Conservation (phyloP, 2,797 vertebrate species). For the Aselliscus stoliczkanus region DNA sequence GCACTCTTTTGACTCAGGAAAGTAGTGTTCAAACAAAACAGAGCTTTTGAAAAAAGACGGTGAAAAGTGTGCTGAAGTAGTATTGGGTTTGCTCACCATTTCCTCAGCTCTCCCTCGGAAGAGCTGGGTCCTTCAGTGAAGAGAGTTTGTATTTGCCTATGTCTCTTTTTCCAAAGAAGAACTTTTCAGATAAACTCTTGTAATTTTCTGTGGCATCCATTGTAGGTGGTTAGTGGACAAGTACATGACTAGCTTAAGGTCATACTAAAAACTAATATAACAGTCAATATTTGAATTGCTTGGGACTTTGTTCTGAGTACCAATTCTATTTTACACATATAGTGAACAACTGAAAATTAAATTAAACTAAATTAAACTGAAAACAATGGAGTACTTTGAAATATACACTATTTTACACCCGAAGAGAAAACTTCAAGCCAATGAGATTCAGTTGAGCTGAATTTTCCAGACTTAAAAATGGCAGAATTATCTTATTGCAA, state of each 20-base stretch:
- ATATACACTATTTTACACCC: not conserved
- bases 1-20: conserved; percentile 41
- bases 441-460: not conserved
- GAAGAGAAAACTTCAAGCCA: not conserved
- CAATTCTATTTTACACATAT: not conserved
- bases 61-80: not conserved
- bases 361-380: conserved; percentile 16
- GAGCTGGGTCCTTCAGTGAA: conserved; percentile 25
- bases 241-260: not conserved
- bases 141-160: conserved; percentile 46
- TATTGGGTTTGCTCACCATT: not conserved
- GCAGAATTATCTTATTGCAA: not conserved
- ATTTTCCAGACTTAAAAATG: not conserved
- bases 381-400: not conserved
- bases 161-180: conserved; percentile 31
- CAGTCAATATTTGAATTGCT: not conserved
- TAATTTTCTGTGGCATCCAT: not conserved
- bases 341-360: not conserved
- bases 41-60: not conserved
- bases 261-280: not conserved
- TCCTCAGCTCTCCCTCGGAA: conserved; percentile 29
- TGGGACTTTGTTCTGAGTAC: not conserved
- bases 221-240: not conserved
- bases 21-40: conserved; percentile 33
- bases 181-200: conserved; percentile 33